Percentiles rank a stretch among this genome's conserved stretches.
These are phyloP conservation scores for Spilogale gracilis DNA, from an alignment of 2,113 vertebrate genomes.

Conservation along the genomic window DNA sequence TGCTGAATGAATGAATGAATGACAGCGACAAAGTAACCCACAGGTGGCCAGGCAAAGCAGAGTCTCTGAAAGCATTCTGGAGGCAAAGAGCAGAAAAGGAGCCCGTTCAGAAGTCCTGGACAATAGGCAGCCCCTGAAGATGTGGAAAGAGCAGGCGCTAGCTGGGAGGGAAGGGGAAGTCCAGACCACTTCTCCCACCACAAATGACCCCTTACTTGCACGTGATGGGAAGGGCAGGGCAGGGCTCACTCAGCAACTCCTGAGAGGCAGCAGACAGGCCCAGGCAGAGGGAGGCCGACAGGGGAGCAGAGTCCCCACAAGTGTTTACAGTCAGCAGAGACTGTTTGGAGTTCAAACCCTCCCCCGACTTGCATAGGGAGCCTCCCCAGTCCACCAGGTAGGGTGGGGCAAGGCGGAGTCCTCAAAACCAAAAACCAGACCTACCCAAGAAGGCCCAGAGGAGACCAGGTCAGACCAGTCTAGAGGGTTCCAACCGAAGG, in stretches of 20 bases:
- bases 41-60: background rate
- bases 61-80: background rate
- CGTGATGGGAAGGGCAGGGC: slow-evolving; percentile 17
- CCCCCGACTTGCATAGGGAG: slow-evolving; percentile 7
- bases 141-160: slow-evolving; percentile 5
- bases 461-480: slow-evolving; percentile 72
- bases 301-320: background rate
- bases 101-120: background rate
- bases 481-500: background rate
- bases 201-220: slow-evolving; percentile 66
- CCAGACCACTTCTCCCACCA: slow-evolving; percentile 65
- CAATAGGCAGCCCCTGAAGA: background rate
- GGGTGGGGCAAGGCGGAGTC: slow-evolving; percentile 72
- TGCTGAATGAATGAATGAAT: background rate
- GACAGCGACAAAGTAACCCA: background rate
- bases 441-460: slow-evolving; percentile 16
- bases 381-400: slow-evolving; percentile 24
- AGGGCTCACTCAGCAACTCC: slow-evolving; percentile 52
- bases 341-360: slow-evolving; percentile 79
- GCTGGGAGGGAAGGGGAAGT: slow-evolving; percentile 36
- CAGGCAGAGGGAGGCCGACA: slow-evolving; percentile 8
- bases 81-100: background rate
- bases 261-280: slow-evolving; percentile 55
- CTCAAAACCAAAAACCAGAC: slow-evolving; percentile 62
- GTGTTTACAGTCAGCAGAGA: slow-evolving; percentile 81